A percentile compares a stretch with the other conserved stretches of the same genome.
Evolutionary conservation across 2,888 invertebrate species (phyloP).

Genomic region (Brachyopa scutellaris): DNA sequence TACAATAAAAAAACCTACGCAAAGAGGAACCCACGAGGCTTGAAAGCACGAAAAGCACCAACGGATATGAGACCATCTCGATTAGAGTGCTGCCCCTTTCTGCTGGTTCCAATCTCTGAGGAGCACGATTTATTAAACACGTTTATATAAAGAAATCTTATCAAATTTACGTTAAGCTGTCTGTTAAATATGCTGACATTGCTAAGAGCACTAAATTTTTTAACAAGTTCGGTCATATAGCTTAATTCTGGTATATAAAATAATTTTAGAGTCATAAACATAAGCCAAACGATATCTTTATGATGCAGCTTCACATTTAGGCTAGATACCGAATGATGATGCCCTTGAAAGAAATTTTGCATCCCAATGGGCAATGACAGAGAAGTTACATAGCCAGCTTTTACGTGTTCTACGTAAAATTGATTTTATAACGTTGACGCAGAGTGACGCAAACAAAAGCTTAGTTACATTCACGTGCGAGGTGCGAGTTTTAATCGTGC

Average conservation of each 20-base stretch:
- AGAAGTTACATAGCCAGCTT: neutral
- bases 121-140: neutral
- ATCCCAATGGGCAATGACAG: neutral
- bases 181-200: neutral
- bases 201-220: neutral
- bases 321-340: neutral
- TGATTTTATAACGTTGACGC: neutral
- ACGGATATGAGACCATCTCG: neutral
- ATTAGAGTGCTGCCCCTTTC: neutral
- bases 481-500: no score
- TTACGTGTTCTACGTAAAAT: neutral
- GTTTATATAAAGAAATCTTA: conserved; percentile 16
- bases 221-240: no score
- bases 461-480: no score
- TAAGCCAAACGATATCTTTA: conserved; percentile 6
- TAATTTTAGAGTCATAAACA: neutral
- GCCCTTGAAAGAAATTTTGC: neutral
- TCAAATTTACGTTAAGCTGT: neutral
- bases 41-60: neutral
- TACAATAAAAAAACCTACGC: conserved; percentile 8
- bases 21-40: conserved; percentile 14
- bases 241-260: conserved; percentile 7
- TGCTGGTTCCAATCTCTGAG: neutral
- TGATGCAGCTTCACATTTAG: neutral
- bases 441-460: no score